Percentiles rank a stretch among this genome's conserved stretches.
Conservation (phyloP, 2,888 invertebrate genomes). For the Camptogramma bilineatum region DNA sequence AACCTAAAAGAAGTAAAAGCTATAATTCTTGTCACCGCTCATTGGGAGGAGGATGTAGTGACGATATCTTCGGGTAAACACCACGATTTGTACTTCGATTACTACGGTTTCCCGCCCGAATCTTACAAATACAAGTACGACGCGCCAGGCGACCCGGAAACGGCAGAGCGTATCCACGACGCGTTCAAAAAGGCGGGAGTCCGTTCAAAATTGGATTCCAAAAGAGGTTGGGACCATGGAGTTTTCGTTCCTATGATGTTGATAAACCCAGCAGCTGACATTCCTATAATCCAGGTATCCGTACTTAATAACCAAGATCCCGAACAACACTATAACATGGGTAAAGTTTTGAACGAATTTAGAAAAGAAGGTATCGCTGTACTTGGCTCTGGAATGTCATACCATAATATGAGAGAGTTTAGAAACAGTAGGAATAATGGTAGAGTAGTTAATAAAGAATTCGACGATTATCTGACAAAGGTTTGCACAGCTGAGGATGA, state of each 20-base stretch:
- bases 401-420: constrained; percentile 79
- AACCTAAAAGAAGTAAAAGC: constrained; percentile 72
- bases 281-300: constrained; percentile 77
- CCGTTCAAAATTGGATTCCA: constrained; percentile 66
- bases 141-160: constrained; percentile 72
- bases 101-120: constrained; percentile 79
- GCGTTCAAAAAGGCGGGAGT: constrained; percentile 67
- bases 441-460: constrained; percentile 68
- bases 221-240: constrained; percentile 82
- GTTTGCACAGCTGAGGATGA: constrained; percentile 68
- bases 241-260: constrained; percentile 82
- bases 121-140: constrained; percentile 76
- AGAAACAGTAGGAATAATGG: constrained; percentile 51
- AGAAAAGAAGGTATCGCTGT: constrained; percentile 75
- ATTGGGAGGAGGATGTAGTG: constrained; percentile 75
- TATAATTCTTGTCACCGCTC: constrained; percentile 77
- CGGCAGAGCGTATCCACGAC: constrained; percentile 67
- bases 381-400: constrained; percentile 79
- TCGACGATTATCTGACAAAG: constrained; percentile 72
- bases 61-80: constrained; percentile 75
- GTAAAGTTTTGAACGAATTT: constrained; percentile 65
- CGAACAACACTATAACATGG: constrained; percentile 70
- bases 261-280: constrained; percentile 73
- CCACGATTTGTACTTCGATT: constrained; percentile 77
- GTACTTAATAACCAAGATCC: constrained; percentile 71